Conservation (phyloP, 2,113 vertebrate species). For the Sitta europaea region DNA sequence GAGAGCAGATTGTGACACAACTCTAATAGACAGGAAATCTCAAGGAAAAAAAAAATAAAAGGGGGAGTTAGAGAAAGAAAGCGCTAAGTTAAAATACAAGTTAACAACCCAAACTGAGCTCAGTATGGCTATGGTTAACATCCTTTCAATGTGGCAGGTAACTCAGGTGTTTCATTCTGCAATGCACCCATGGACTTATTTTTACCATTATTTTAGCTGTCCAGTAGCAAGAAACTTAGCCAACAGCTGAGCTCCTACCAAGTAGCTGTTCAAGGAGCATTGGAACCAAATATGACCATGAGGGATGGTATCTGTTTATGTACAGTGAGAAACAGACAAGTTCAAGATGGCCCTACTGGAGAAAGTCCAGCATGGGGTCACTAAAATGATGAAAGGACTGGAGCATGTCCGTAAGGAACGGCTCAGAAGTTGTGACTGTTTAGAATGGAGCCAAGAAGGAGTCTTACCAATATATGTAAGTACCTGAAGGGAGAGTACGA, state of each 20-base stretch:
- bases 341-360: background rate
- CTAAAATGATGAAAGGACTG: background rate
- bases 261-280: background rate
- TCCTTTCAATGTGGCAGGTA: background rate
- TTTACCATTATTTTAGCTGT: background rate
- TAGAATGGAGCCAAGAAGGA: background rate
- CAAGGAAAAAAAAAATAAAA: background rate
- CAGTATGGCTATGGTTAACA: background rate
- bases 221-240: background rate
- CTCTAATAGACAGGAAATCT: background rate
- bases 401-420: background rate
- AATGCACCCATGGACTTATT: background rate
- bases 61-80: background rate
- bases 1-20: background rate
- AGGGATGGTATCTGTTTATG: background rate
- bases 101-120: background rate
- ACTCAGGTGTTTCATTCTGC: background rate
- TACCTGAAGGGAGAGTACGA: background rate
- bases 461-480: background rate
- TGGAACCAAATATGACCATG: accelerated
- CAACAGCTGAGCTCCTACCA: background rate
- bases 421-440: background rate
- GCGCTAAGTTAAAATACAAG: background rate
- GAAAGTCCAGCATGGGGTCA: background rate
- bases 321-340: background rate